phyloP scores from a whole-genome alignment of 2,797 vertebrate genomes.

The Pteronotus mesoamericanus region DNA sequence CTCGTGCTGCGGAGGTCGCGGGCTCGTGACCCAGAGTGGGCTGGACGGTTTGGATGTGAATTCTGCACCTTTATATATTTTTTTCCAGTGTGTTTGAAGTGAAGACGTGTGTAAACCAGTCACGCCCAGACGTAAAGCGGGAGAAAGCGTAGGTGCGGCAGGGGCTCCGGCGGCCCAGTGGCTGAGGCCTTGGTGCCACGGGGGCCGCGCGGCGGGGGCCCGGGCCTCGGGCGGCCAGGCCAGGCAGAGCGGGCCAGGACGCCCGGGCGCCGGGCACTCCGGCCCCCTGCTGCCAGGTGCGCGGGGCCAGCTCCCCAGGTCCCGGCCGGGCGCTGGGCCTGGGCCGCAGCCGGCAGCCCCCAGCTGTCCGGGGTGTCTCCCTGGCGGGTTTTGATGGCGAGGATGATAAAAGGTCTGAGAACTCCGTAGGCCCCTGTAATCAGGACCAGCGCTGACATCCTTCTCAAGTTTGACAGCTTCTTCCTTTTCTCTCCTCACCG shows the following conservation, averaged over 20 bases:
- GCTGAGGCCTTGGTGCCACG: too few relatives aligned
- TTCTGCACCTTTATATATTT: conserved; percentile 41
- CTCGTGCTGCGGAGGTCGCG: conserved; percentile 57
- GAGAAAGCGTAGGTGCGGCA: conserved; percentile 3
- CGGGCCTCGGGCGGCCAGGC: too few relatives aligned
- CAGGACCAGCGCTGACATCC: conserved; percentile 97
- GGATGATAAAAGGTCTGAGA: conserved; percentile 94
- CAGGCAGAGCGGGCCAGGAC: not conserved
- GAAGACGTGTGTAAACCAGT: conserved; percentile 29
- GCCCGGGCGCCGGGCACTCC: conserved; percentile 11
- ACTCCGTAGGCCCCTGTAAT: conserved; percentile 92
- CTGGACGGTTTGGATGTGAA: conserved; percentile 50
- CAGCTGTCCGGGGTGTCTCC: conserved; percentile 86
- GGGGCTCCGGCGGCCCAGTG: not conserved
- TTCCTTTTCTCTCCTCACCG: conserved; percentile 92
- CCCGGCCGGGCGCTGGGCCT: conserved; percentile 70
- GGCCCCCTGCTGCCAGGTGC: too few relatives aligned
- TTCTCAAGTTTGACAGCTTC: conserved; percentile 95
- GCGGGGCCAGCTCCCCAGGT: conserved; percentile 68
- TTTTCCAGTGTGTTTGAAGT: conserved; percentile 25
- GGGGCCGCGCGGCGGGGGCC: too few relatives aligned
- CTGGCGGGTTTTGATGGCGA: conserved; percentile 86
- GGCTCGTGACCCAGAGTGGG: not conserved
- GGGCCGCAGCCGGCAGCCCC: conserved; percentile 87
- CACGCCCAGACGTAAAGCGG: not conserved